Conservation (phyloP, 2,113 vertebrate genomes). For the Gopherus evgoodei region DNA sequence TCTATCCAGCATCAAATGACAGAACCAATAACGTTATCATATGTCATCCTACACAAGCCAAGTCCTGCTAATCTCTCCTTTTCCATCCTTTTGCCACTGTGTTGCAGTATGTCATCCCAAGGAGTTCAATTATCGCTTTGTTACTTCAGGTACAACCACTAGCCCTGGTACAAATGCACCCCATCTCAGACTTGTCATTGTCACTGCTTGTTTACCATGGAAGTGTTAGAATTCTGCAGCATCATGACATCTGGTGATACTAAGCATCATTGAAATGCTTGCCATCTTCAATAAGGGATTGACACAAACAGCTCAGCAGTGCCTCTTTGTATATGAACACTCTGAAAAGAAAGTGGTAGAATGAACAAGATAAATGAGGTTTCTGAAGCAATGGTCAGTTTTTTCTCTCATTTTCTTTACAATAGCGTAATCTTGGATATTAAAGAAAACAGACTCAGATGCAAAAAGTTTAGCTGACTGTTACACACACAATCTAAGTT, state of each 20-base stretch:
- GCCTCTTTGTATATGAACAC: neutral
- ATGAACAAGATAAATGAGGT: neutral
- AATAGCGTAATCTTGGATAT: rapidly evolving
- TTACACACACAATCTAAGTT: neutral
- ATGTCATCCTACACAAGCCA: constrained; percentile 64
- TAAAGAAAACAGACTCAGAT: rapidly evolving
- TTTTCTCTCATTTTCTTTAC: neutral
- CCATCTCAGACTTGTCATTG: constrained; percentile 57
- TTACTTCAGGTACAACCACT: constrained; percentile 51
- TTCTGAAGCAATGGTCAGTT: neutral
- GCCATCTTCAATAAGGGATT: neutral
- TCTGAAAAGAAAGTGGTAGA: neutral
- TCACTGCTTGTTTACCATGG: constrained; percentile 65
- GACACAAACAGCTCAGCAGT: constrained; percentile 52
- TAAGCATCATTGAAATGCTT: constrained; percentile 42
- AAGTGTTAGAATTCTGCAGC: rapidly evolving
- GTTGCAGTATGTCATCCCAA: neutral
- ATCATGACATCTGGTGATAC: constrained; percentile 54
- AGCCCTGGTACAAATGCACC: constrained; percentile 69
- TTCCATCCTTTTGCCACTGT: neutral
- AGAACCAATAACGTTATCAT: constrained; percentile 16
- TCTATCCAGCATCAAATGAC: neutral
- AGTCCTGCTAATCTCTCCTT: constrained; percentile 44
- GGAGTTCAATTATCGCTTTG: constrained; percentile 60
- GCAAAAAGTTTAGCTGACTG: neutral